Evolutionary conservation across 1,140 invertebrate species (phyloP), one percentile per base, ranked within the genome.

Genomic region (Pectinophora gossypiella): DNA sequence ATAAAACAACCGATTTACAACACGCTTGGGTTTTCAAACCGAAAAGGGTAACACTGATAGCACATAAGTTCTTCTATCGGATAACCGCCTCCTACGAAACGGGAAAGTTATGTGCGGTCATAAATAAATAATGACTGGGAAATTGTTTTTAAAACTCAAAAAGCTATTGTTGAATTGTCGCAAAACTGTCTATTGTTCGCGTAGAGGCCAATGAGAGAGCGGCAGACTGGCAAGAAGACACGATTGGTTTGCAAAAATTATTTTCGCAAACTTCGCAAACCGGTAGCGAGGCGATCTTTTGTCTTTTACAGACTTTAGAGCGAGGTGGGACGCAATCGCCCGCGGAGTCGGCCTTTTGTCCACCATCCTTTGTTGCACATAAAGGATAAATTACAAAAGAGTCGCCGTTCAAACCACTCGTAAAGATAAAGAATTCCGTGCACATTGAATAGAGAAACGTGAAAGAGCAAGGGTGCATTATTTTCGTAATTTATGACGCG

Each of bases 1-100:
- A 88, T 85, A 87, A 86, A 87, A 60, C 77, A 85, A 75, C 71
- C 72, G 69, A 84, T 85, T 86, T 83, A 87, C 68, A 77, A 78
- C 71, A 72, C 72, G 66, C 72, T 56, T 58, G 69, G 71, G 70
- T 75, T 64, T 80, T 70, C 66, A 76, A 71, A 56, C 52, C 56
- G 58, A 67, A 75, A 71, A 78, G 71, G 67, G 61, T 68, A 63
- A 72, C 72, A 76, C 67, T 74, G 71, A 80, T 76, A 76, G 64
- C 61, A 71, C 57, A 64, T 69, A 71, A 65, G 64, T 67, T 56
- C 45, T 58, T 59, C 61, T 54, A 66, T 59, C 61, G 44, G 27
- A 58, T 44, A 43, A 46, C 54, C 60, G 44, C 54, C 52, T 40
- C 51, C 35, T 19, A 27, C 36, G 52, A 60, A 63, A 61, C 32